Evolutionary conservation across 2,113 vertebrate species (phyloP), one percentile per base, ranked within the genome.

Genomic region (Rhinichthys klamathensis): DNA sequence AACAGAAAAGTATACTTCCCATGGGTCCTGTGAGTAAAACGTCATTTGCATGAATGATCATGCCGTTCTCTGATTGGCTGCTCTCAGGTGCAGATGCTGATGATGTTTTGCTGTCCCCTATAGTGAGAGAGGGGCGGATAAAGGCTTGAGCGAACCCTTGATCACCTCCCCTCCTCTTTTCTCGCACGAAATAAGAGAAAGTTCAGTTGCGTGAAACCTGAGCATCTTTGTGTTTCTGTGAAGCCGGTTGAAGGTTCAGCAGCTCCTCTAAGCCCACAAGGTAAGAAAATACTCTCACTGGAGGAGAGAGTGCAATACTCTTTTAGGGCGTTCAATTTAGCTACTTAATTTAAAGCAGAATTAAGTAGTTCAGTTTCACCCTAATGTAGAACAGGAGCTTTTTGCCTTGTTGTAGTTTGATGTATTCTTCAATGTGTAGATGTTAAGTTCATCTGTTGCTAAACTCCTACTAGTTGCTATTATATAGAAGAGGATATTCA

Each of bases 151-250:
- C 38, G 74, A 76, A 88, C 56, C 35, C 88, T 85, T 92, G 91
- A 61, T 87, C 75, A 86, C 73, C 73, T 70, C 61, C 74, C 87
- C 75, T 87, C 89, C 90, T 91, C 85, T 85, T 44, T 35, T 58
- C 77, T 91, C 90, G 91, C 90, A 83, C 67, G 89, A 85, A 90
- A 79, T 60, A 86, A 91, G 87, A 86, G 83, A 93, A 92, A 92
- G 18, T 23, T 73, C 63, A 35, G 88, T 90, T 4, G 87, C 67
- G 88, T 89, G 91, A 92, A 95, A 94, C 91, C 92, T 92, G 90
- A 93, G 90, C 87, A 92, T 90, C 65, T 83, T 72, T 88, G 91
- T 88, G 89, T 79, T 88, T 90, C 88, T 90, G 83, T 88, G 65
- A 87, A 90, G 87, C 90, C 86, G 80, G 80, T 86, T 75, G 86